Conservation (phyloP, 2,797 vertebrate genomes). For the Pseudocheirus occidentalis region DNA sequence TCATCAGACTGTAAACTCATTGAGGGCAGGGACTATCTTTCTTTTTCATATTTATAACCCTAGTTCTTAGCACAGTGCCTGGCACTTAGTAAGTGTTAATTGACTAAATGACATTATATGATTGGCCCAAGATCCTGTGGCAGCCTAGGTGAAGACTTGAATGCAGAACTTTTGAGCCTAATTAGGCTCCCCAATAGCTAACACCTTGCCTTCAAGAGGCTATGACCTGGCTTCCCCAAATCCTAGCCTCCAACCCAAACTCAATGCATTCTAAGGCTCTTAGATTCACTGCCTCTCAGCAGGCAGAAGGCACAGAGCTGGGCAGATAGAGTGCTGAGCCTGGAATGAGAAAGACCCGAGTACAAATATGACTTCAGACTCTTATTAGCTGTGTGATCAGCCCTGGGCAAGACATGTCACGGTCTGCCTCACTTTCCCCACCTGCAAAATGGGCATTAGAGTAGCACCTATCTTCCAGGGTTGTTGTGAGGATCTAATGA, state of each 20-base stretch:
- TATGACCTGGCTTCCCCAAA: too few relatives aligned
- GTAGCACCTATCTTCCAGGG: background rate
- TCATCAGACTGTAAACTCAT: background rate
- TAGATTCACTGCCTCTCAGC: background rate
- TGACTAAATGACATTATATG: background rate
- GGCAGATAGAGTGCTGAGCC: background rate
- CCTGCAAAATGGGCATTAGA: background rate
- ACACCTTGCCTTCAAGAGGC: too few relatives aligned
- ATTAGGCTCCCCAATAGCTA: background rate
- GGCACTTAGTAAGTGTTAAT: background rate
- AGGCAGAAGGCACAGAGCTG: background rate
- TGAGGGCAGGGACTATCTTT: background rate
- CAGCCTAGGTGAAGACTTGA: background rate
- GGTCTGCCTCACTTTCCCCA: background rate
- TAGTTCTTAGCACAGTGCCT: background rate
- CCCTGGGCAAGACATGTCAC: background rate
- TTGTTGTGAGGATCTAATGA: background rate
- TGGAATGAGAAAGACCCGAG: background rate
- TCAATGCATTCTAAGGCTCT: background rate
- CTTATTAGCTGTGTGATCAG: background rate
- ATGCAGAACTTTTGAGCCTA: background rate
- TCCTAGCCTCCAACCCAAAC: too few relatives aligned
- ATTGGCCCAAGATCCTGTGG: background rate
- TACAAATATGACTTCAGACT: background rate
- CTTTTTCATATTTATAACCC: background rate